These are phyloP conservation scores for Gymnosoma rotundatum DNA, from an alignment of 2,888 invertebrate genomes.

Conservation along the genomic window DNA sequence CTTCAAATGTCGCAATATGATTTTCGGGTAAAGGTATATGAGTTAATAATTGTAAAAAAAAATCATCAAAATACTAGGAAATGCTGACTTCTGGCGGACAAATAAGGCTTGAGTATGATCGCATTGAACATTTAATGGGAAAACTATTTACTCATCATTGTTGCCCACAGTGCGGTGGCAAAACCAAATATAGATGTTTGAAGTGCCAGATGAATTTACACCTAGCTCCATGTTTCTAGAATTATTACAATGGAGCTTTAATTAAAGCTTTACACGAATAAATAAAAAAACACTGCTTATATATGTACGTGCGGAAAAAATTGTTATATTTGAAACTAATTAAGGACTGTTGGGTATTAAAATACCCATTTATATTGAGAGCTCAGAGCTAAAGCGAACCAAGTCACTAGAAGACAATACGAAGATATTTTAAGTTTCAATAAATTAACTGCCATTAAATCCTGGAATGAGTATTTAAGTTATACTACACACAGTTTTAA, in stretches of 20 bases:
- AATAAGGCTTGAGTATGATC: too few relatives aligned
- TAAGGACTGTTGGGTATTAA: neutral
- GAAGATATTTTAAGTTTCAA: too few relatives aligned
- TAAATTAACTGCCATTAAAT: too few relatives aligned
- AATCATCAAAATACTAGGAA: too few relatives aligned
- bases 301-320: neutral
- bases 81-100: too few relatives aligned
- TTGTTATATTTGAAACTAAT: neutral
- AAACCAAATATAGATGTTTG: neutral
- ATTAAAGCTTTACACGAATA: neutral
- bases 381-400: too few relatives aligned
- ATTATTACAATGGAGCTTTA: neutral
- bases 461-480: too few relatives aligned
- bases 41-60: neutral
- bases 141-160: neutral
- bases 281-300: neutral
- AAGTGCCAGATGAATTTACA: neutral
- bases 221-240: neutral
- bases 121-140: neutral
- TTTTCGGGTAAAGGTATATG: neutral
- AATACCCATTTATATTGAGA: neutral
- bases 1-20: neutral
- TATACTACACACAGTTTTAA: too few relatives aligned
- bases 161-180: neutral
- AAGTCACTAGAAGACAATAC: too few relatives aligned